Evolutionary conservation across 2,113 vertebrate genomes (phyloP).

Genomic region (Cisticola juncidis): DNA sequence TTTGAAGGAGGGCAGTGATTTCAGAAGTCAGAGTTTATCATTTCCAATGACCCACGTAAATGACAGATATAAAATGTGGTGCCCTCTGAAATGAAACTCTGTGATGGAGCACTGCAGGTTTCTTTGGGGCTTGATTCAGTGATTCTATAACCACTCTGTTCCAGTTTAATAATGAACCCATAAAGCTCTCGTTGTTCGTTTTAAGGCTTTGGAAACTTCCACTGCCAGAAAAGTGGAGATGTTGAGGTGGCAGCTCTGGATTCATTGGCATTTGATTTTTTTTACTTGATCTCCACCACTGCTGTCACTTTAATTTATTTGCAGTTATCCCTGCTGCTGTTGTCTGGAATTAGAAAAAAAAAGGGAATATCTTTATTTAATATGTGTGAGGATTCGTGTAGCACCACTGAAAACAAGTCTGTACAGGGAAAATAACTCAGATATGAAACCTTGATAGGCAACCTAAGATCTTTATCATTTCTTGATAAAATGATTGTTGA

Average conservation of each 20-base stretch:
- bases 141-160: background rate
- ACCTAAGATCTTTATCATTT: background rate
- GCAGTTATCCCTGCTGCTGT: background rate
- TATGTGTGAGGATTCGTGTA: fast-evolving
- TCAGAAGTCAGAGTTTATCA: background rate
- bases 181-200: background rate
- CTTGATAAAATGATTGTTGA: background rate
- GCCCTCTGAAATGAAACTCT: background rate
- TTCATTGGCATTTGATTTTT: background rate
- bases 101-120: background rate
- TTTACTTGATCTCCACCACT: background rate
- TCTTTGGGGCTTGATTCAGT: constrained; percentile 15
- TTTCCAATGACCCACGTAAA: background rate
- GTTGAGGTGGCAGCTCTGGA: background rate
- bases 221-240: background rate
- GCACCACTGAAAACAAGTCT: background rate
- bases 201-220: background rate
- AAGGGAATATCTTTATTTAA: background rate
- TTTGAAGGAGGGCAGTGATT: constrained; percentile 19
- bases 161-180: background rate
- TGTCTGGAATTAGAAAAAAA: background rate
- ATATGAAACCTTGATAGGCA: background rate
- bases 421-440: background rate
- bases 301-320: background rate
- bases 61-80: background rate